A percentile compares a stretch with the other conserved stretches of the same genome.
phyloP scores from a whole-genome alignment of 64 coral and sea anemone genomes.

The Actinia tenebrosa region DNA sequence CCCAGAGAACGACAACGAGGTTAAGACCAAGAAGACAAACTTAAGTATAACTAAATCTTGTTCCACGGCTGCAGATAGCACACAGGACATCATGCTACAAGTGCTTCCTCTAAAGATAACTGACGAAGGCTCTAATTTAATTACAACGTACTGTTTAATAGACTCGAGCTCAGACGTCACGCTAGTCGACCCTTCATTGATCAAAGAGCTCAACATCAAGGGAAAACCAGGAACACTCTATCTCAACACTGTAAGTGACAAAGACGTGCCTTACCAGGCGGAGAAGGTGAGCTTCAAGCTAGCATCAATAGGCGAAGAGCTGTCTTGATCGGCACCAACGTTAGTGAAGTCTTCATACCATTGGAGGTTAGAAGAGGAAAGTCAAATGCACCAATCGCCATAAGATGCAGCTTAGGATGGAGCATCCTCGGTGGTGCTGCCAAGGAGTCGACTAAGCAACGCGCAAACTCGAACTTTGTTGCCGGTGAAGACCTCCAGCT shows the following conservation, averaged over 20 bases:
- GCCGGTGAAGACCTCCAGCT: too few species aligned
- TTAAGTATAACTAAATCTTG: background rate
- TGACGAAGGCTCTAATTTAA: background rate
- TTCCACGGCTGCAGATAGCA: background rate
- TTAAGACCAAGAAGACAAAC: background rate
- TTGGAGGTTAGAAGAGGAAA: too few species aligned
- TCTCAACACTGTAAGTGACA: conserved; percentile 12
- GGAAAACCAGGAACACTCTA: background rate
- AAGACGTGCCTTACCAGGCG: background rate
- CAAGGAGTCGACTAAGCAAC: too few species aligned
- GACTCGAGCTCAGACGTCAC: conserved; percentile 28
- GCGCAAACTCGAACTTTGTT: too few species aligned
- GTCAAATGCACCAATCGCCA: too few species aligned
- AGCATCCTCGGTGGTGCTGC: too few species aligned
- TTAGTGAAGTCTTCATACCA: too few species aligned
- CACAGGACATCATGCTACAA: conserved; percentile 20
- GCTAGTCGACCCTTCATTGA: conserved; percentile 23
- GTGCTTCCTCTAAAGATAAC: conserved; percentile 22
- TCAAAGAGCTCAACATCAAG: conserved; percentile 6
- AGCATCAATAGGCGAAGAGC: background rate
- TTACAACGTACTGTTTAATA: conserved; percentile 30
- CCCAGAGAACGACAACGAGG: conserved; percentile 13
- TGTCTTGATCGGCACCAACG: too few species aligned
- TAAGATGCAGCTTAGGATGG: too few species aligned
- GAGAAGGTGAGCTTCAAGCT: conserved; percentile 1